Evolutionary conservation across 2,797 vertebrate genomes (phyloP).

Genomic region (Miichthys miiuy): DNA sequence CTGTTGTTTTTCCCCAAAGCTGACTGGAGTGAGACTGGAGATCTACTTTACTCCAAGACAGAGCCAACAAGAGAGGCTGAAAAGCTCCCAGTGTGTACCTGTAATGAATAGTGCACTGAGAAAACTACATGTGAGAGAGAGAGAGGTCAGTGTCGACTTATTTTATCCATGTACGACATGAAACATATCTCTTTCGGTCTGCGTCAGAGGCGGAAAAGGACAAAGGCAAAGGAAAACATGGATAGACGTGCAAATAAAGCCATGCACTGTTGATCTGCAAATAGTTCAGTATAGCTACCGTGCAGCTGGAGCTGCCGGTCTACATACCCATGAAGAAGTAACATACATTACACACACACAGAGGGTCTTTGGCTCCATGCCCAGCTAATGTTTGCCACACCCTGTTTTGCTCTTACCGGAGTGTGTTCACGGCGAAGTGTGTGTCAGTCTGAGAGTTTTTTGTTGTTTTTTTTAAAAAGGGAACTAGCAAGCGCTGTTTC

Average conservation of each 20-base stretch:
- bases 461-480: constrained; percentile 30
- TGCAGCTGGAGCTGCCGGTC: constrained; percentile 47
- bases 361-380: constrained; percentile 55
- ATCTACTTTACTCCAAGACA: constrained; percentile 20
- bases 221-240: constrained; percentile 16
- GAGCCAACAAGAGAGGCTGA: constrained; percentile 11
- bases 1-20: background rate
- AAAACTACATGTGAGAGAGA: constrained; percentile 26
- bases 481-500: constrained; percentile 39
- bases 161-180: constrained; percentile 9
- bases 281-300: constrained; percentile 18
- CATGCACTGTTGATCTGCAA: constrained; percentile 24
- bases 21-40: constrained; percentile 33
- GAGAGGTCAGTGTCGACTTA: constrained; percentile 21
- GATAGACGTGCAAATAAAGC: constrained; percentile 3
- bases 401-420: constrained; percentile 56
- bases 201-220: constrained; percentile 23
- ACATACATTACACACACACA: constrained; percentile 26
- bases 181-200: constrained; percentile 19
- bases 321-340: constrained; percentile 38
- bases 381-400: constrained; percentile 59
- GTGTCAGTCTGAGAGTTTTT: constrained; percentile 18
- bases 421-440: constrained; percentile 19
- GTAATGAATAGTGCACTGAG: constrained; percentile 14
- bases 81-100: background rate